Evolutionary conservation across 2,113 vertebrate genomes (phyloP).

Genomic region (Crotophaga sulcirostris): DNA sequence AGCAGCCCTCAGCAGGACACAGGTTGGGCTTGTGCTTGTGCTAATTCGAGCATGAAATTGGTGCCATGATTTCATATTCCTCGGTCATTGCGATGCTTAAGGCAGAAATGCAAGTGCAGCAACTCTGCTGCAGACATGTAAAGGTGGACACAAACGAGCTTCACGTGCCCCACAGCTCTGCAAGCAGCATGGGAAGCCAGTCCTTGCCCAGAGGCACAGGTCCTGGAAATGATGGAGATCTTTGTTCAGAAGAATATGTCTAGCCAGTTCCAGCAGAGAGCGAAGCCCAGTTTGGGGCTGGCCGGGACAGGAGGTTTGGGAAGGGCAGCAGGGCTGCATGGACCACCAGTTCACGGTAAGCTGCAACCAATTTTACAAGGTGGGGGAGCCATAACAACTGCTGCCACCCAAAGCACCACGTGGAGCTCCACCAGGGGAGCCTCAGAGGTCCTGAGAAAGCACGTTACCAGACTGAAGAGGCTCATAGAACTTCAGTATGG

Average conservation of each 20-base stretch:
- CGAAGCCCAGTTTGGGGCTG: rapidly evolving
- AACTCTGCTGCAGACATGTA: rapidly evolving
- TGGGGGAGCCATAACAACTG: neutral
- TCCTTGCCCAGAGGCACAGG: neutral
- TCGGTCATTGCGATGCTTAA: rapidly evolving
- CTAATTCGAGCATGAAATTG: rapidly evolving
- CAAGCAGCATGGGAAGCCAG: neutral
- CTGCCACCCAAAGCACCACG: rapidly evolving
- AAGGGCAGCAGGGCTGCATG: no score
- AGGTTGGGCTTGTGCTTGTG: rapidly evolving
- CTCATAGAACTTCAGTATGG: neutral
- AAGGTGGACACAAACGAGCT: neutral
- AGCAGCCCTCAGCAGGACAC: rapidly evolving
- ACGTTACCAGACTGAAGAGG: neutral
- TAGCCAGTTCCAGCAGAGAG: neutral
- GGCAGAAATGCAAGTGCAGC: neutral
- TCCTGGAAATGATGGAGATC: rapidly evolving
- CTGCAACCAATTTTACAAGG: rapidly evolving
- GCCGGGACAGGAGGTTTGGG: rapidly evolving
- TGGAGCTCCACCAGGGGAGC: neutral
- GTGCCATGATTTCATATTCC: rapidly evolving
- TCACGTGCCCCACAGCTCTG: neutral
- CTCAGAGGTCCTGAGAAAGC: neutral
- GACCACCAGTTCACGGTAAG: rapidly evolving
- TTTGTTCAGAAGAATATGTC: neutral